Base-by-base conservation (phyloP, 2,888 invertebrate species). In the Caenorhabditis plicata region DNA sequence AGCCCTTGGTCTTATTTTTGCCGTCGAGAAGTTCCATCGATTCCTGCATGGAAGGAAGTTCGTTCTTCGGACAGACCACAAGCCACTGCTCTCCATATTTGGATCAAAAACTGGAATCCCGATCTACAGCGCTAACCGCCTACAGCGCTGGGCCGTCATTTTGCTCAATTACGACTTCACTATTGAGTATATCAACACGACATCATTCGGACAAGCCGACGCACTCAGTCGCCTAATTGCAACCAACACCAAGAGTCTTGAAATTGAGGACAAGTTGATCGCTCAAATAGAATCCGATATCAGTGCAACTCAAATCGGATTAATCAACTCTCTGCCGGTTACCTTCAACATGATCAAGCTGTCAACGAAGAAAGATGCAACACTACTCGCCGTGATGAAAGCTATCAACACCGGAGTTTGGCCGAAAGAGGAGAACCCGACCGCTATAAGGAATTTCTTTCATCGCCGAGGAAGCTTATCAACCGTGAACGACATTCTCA, bases 31-130 rank as follows among this genome's bases (percentile, higher is more conserved):
- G 53, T 84, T 82, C 53, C 53, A 81, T 20, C 80, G 79, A 0
- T 85, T 82, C 53, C 62, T 85, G 0, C 81, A 82, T 44, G 80
- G 81, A 0, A 29, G 73, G 4, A 41, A 66, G 0, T 81, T 83
- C 19, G 61, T 62, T 0, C 68, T 84, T 0, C 57, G 79, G 4
- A 83, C 82, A 0, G 85, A 85, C 52, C 85, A 84, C 49, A 81
- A 83, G 52, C 82, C 84, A 0, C 69, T 85, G 27, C 81, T 82
- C 77, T 85, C 83, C 9, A 66, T 66, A 3, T 71, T 57, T 32
- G 71, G 66, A 3, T 39, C 44, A 0, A 68, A 66, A 31, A 36
- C 35, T 9, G 60, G 46, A 19, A 17, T 61, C 3, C 63, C 63
- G 3, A 43, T 56, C 2, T 25, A 41, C n/a, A 39, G 44, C 2